Evolutionary conservation across 92 coral and sea anemone genomes (phyloP), one percentile per base, ranked within the genome.

Genomic region (Virgularia gustaviana): DNA sequence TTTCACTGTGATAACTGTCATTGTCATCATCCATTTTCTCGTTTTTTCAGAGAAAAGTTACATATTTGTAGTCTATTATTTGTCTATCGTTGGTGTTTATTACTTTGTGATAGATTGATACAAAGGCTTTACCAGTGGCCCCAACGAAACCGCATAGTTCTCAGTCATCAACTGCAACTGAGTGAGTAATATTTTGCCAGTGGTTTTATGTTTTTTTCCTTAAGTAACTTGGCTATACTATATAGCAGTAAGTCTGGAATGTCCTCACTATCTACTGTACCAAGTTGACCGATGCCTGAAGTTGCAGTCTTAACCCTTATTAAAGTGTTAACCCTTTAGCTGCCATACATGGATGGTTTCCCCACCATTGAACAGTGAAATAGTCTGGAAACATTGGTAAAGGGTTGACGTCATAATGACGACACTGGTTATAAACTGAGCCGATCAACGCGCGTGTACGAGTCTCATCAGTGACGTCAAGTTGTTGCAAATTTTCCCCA

Each of bases 41-140:
- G 16, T 49, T 6, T 41, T 63, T 0, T 9, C 5, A 38, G 4
- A 57, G 24, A 76, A 33, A 11, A n/a, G n/a, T n/a, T n/a, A n/a
- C n/a, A n/a, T n/a, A n/a, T n/a, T n/a, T n/a, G n/a, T n/a, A n/a
- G n/a, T n/a, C n/a, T n/a, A n/a, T n/a, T n/a, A n/a, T n/a, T n/a
- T n/a, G n/a, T n/a, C n/a, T n/a, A n/a, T n/a, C n/a, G n/a, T n/a
- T n/a, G n/a, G 22, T 42, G 16, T 10, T 44, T 54, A 42, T 20
- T 49, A 32, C 36, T 12, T 18, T 53, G 9, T 33, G 60, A 31
- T 62, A 80, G 85, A 66, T 80, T 23, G 73, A 80, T 36, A 73
- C 85, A 33, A 80, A 80, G 44, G 85, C 85, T 33, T 70, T 76
- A 41, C 75, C 85, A 36, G 79, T 68, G 30, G 75, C 75, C 9